A percentile compares a stretch with the other conserved stretches of the same genome.
These are phyloP conservation scores for Microtus californicus DNA, from an alignment of 2,797 vertebrate species.

Conservation along the genomic window DNA sequence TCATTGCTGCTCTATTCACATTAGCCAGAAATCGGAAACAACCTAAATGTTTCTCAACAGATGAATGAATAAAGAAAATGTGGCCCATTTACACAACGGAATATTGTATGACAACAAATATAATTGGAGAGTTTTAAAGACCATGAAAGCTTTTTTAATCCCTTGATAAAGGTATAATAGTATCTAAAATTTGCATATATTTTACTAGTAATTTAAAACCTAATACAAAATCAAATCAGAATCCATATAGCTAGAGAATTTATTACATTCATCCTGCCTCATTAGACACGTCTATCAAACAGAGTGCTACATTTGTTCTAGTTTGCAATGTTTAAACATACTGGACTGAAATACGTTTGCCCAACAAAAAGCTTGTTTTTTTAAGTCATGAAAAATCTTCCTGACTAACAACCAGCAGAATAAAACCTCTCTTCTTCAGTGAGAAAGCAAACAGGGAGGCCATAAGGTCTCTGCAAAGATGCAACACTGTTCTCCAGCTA, in stretches of 20 bases:
- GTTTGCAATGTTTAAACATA: constrained; percentile 27
- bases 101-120: background rate
- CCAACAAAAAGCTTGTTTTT: constrained; percentile 49
- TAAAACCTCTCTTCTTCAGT: constrained; percentile 51
- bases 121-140: background rate
- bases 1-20: background rate
- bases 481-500: constrained; percentile 11
- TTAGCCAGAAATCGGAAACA: background rate
- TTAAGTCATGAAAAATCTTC: constrained; percentile 48
- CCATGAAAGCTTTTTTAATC: background rate
- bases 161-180: background rate
- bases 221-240: constrained; percentile 37
- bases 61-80: background rate
- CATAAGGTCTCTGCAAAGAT: constrained; percentile 19
- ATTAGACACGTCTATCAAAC: background rate
- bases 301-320: background rate
- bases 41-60: background rate
- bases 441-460: constrained; percentile 52
- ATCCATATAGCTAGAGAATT: constrained; percentile 30
- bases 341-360: background rate
- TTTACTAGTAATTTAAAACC: constrained; percentile 53
- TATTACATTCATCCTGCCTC: background rate
- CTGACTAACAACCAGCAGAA: constrained; percentile 18
- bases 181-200: background rate
- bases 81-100: too few species aligned